Evolutionary conservation across 2,888 invertebrate genomes (phyloP), one percentile per base, ranked within the genome.

Genomic region (Bimastos eiseni): DNA sequence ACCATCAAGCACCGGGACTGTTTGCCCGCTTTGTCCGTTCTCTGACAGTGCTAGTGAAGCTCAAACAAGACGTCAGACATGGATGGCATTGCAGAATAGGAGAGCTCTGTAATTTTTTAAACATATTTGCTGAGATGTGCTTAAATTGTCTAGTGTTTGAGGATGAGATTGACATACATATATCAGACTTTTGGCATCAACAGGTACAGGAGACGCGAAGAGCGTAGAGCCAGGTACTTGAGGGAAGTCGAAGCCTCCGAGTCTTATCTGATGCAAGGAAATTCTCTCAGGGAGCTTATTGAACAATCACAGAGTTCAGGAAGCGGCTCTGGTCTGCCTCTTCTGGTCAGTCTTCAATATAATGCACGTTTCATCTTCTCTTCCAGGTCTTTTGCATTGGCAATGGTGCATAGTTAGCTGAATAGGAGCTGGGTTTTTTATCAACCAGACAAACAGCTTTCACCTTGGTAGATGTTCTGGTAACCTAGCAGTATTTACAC

Each of bases 151-250:
- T n/a, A 70, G 70, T 70, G 70, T n/a, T 70, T 70, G 70, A 70
- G 70, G n/a, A 70, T 15, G 70, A 70, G n/a, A n/a, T 70, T 70
- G 70, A 70, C n/a, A 8, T 30, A n/a, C 8, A 6, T 13, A 86
- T 36, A 86, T 34, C 5, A 17, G 34, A 86, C 90, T 70, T 70
- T 24, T 83, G 36, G 33, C 37, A n/a, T 55, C 83, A 21, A 33
- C 90, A 44, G 91, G 86, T 91, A 83, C 36, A 49, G 84, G 41
- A 88, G 91, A 44, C 86, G 83, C 24, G 89, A 95, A 92, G 93
- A 96, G 92, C 95, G 96, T 93, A 96, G 97, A 93, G 96, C 96
- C 13, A 96, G 96, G 91, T 96, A 97, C 91, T 95, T 96, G 89
- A 96, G 96, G 89, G 94, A 94, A 89, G 94, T 94, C 44, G 94